A percentile compares a stretch with the other conserved stretches of the same genome.
Evolutionary conservation across 53 echinoderm and acorn worm species (phyloP).

Genomic region (Arbacia lixula): DNA sequence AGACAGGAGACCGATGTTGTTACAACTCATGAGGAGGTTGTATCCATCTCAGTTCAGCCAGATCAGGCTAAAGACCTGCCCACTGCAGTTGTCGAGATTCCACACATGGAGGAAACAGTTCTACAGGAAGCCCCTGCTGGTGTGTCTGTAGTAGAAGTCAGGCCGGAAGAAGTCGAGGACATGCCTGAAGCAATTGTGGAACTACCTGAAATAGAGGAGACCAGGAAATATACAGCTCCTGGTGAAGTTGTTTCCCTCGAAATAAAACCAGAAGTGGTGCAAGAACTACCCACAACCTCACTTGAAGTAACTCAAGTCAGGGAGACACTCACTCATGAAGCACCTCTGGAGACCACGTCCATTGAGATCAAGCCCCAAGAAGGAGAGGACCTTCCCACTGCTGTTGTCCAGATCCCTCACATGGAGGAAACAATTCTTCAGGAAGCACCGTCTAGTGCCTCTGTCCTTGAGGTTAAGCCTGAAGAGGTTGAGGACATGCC

Average conservation of each 20-base stretch:
- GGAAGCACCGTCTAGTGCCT: neutral
- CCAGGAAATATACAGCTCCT: slow-evolving; percentile 28
- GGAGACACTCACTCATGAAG: slow-evolving; percentile 1
- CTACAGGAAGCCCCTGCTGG: neutral
- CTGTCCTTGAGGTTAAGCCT: neutral
- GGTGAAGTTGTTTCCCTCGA: slow-evolving; percentile 14
- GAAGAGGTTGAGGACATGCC: neutral
- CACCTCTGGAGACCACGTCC: slow-evolving; percentile 10
- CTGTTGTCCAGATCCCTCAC: slow-evolving; percentile 13
- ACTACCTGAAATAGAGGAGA: slow-evolving; percentile 50
- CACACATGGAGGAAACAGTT: slow-evolving; percentile 3
- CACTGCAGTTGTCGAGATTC: slow-evolving; percentile 5
- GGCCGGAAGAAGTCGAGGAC: slow-evolving; percentile 33
- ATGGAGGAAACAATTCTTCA: neutral
- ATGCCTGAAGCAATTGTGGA: slow-evolving; percentile 31
- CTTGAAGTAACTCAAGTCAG: neutral
- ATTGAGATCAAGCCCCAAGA: slow-evolving; percentile 25
- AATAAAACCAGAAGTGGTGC: slow-evolving; percentile 38
- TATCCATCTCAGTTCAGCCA: neutral
- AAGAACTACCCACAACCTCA: neutral
- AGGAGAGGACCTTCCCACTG: slow-evolving; percentile 50
- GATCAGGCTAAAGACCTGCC: slow-evolving; percentile 24
- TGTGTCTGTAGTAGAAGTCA: slow-evolving; percentile 18
- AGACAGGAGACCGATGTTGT: neutral
- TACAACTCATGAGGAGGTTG: slow-evolving; percentile 1